These are phyloP conservation scores for Drosophila buzzatii DNA, from an alignment of 2,888 invertebrate species.

Conservation along the genomic window DNA sequence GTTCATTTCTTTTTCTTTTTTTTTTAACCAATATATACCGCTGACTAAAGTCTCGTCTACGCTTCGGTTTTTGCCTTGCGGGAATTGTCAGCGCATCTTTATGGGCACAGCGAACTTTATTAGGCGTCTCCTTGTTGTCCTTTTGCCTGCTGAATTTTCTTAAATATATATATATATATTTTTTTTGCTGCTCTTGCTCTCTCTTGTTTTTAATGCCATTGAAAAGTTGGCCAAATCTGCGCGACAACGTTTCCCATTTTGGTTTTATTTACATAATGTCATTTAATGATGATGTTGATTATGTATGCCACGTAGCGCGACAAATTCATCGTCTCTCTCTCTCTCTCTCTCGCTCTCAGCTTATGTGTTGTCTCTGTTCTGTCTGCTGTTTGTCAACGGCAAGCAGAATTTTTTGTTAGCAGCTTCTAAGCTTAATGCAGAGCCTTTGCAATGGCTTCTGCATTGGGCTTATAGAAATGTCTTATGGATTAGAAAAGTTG, in stretches of 20 bases:
- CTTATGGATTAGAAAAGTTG: background rate
- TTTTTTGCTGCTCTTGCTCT: background rate
- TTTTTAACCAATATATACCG: slow-evolving; percentile 27
- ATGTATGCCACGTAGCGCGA: slow-evolving; percentile 34
- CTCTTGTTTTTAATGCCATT: slow-evolving; percentile 46
- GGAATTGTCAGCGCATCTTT: slow-evolving; percentile 75
- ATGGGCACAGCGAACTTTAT: slow-evolving; percentile 67
- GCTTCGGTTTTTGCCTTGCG: slow-evolving; percentile 41
- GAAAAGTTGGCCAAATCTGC: slow-evolving; percentile 62
- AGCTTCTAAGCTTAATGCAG: slow-evolving; percentile 31
- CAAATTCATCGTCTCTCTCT: background rate
- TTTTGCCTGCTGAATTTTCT: slow-evolving; percentile 30
- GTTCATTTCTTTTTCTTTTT: slow-evolving; percentile 10
- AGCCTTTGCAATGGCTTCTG: background rate
- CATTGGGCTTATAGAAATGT: background rate
- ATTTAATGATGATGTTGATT: slow-evolving; percentile 76
- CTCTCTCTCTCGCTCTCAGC: background rate
- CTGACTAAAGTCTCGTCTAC: background rate
- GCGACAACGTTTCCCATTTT: slow-evolving; percentile 51
- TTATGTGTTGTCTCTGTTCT: slow-evolving; percentile 5
- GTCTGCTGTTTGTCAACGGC: slow-evolving; percentile 21
- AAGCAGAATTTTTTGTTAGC: slow-evolving; percentile 18
- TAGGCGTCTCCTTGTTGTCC: slow-evolving; percentile 51
- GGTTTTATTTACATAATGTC: slow-evolving; percentile 74
- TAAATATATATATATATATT: background rate